These are phyloP conservation scores for Orientallactaga sibirica DNA, from an alignment of 2,797 vertebrate genomes.

Conservation along the genomic window DNA sequence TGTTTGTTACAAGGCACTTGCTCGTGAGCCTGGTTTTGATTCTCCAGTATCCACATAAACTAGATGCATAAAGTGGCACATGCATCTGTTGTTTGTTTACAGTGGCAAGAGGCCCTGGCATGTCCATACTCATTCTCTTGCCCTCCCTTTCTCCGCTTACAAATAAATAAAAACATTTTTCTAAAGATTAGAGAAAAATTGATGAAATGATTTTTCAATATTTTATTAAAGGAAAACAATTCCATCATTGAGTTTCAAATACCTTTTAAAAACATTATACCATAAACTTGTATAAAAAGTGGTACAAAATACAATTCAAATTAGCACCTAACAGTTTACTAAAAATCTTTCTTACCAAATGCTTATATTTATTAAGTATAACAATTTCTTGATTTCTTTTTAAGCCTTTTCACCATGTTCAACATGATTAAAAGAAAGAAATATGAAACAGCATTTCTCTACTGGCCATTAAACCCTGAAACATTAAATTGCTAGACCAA, in stretches of 20 bases:
- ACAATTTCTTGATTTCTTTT: slow-evolving; percentile 65
- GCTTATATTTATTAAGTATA: slow-evolving; percentile 24
- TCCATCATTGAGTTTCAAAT: slow-evolving; percentile 47
- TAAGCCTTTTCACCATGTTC: slow-evolving; percentile 25
- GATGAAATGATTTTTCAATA: slow-evolving; percentile 46
- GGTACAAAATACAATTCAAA: slow-evolving; percentile 52
- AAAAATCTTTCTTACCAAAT: slow-evolving; percentile 38
- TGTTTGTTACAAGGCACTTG: too few relatives aligned
- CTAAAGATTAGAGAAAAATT: slow-evolving; percentile 34
- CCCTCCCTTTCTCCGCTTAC: too few relatives aligned
- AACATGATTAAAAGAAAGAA: slow-evolving; percentile 20
- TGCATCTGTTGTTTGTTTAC: too few relatives aligned
- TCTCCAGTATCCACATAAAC: too few relatives aligned
- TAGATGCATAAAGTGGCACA: too few relatives aligned
- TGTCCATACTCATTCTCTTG: too few relatives aligned
- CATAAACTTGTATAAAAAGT: slow-evolving; percentile 45
- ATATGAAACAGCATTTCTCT: background rate
- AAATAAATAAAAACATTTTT: background rate
- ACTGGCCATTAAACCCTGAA: background rate
- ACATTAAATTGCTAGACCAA: background rate
- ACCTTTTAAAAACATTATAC: slow-evolving; percentile 56
- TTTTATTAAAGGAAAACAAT: slow-evolving; percentile 18
- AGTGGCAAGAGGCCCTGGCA: too few relatives aligned
- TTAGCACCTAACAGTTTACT: slow-evolving; percentile 52
- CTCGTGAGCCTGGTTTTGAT: too few relatives aligned